Percentiles rank a stretch among this genome's conserved stretches.
Conservation (phyloP, 1,140 invertebrate species). For the Drosophila sulfurigaster region DNA sequence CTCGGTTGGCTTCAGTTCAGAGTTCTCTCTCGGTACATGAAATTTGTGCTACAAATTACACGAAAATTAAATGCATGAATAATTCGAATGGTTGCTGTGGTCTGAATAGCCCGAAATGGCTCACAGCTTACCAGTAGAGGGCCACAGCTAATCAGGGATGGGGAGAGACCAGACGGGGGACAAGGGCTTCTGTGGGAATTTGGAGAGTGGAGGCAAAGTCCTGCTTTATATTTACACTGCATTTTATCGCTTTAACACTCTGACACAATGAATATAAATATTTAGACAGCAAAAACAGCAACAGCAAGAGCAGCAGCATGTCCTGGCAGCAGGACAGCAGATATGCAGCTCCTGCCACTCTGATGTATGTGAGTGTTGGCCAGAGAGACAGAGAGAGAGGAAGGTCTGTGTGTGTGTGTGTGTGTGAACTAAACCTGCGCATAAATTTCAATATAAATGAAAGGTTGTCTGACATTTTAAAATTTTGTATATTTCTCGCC, state of each 20-base stretch:
- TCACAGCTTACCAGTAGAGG: slow-evolving; percentile 27
- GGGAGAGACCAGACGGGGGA: not conserved
- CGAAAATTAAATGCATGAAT: slow-evolving; percentile 83
- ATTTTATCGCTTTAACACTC: slow-evolving; percentile 83
- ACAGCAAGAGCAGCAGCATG: slow-evolving; percentile 39
- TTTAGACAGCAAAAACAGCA: slow-evolving; percentile 83
- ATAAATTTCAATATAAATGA: slow-evolving; percentile 81
- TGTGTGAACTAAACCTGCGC: slow-evolving; percentile 70
- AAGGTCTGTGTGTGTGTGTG: slow-evolving; percentile 8
- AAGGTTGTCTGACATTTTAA: slow-evolving; percentile 53
- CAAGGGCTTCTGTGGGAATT: slow-evolving; percentile 20
- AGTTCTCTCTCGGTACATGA: slow-evolving; percentile 45
- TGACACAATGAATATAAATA: slow-evolving; percentile 83
- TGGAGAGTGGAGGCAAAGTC: slow-evolving; percentile 34
- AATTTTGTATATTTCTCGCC: slow-evolving; percentile 59
- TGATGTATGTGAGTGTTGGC: slow-evolving; percentile 22
- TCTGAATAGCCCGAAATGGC: slow-evolving; percentile 57
- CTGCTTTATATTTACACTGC: slow-evolving; percentile 81
- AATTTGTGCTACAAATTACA: slow-evolving; percentile 81
- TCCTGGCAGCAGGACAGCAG: slow-evolving; percentile 68
- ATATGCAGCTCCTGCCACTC: slow-evolving; percentile 38
- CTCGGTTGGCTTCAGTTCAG: slow-evolving; percentile 51
- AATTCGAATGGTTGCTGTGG: slow-evolving; percentile 82
- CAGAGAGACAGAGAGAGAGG: not conserved
- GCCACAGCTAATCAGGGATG: slow-evolving; percentile 62